Base-by-base conservation (phyloP, 53 echinoderm and acorn worm genomes). In the Mesocentrotus franciscanus region DNA sequence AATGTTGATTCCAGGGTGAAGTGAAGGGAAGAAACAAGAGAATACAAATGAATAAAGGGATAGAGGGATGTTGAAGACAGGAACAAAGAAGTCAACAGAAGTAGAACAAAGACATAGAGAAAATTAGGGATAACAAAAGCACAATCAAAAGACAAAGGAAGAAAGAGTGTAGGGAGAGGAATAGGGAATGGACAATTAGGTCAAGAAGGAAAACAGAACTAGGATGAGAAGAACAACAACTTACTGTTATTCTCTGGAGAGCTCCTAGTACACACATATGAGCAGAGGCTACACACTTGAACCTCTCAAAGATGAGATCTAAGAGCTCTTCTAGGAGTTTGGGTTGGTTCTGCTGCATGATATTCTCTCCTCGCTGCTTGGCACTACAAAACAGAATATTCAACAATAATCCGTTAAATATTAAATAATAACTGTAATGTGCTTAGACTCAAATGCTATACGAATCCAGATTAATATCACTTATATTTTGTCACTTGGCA, bases 271-370 rank as follows among this genome's bases (percentile, higher is more conserved):
- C 96, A 61, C 96, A 95, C 98, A 96, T 96, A 76, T 99, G 99
- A 2, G 99, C 97, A 5, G 95, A 95, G 18, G 99, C 99, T 24
- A 99, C 98, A 85, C 98, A 99, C 60, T 97, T 95, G 95, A 99
- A 99, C 42, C 96, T 90, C 85, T 99, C 99, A 99, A 99, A 99
- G 71, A 99, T 95, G n/a, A 97, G 42, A 36, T 99, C 99, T 39
- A 99, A 85, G 12, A 99, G 97, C 39, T 99, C 99, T 24, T 98
- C 97, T 18, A 99, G 93, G n/a, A 99, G 96, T 92, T 99, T 99
- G 18, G 99, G 99, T 94, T 98, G 98, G 89, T 99, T 98, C 92
- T 97, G 98, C 75, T 97, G 96, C 34, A 97, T 97, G 90, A 99
- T 97, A 92, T 96, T 97, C 95, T 99, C 99, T 16, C 98, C 99